A percentile compares a stretch with the other conserved stretches of the same genome.
Evolutionary conservation across 2,113 vertebrate genomes (phyloP).

Genomic region (Accipiter virgatus): DNA sequence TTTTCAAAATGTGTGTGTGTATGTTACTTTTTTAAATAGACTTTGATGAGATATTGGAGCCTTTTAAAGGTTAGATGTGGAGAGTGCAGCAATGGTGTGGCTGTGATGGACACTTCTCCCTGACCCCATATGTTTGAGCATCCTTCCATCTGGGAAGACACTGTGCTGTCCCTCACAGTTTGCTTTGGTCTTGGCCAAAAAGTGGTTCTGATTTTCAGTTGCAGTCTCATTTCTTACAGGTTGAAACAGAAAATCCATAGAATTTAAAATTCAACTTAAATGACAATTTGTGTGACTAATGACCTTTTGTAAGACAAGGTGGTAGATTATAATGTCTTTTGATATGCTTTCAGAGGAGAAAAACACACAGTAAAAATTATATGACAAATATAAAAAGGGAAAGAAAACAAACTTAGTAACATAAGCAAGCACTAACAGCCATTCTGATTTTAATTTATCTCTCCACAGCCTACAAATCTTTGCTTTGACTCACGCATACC

Average conservation of each 20-base stretch:
- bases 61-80: neutral
- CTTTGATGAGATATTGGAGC: neutral
- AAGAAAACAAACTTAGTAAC: conserved; percentile 29
- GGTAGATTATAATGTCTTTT: neutral
- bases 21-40: neutral
- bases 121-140: neutral
- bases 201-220: neutral
- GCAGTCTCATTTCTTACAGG: neutral
- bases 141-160: neutral
- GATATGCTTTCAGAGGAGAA: conserved; percentile 16
- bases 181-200: neutral
- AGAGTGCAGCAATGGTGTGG: neutral
- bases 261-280: conserved; percentile 22
- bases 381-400: neutral
- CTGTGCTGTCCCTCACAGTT: neutral
- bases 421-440: neutral
- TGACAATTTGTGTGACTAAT: conserved; percentile 29
- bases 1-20: neutral
- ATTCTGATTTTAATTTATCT: conserved; percentile 32
- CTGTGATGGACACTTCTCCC: neutral
- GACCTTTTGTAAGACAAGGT: neutral
- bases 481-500: neutral
- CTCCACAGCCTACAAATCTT: conserved; percentile 31
- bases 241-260: neutral
- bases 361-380: neutral